Evolutionary conservation across 2,797 vertebrate genomes (phyloP), one percentile per base, ranked within the genome.

Genomic region (Accipiter badius): DNA sequence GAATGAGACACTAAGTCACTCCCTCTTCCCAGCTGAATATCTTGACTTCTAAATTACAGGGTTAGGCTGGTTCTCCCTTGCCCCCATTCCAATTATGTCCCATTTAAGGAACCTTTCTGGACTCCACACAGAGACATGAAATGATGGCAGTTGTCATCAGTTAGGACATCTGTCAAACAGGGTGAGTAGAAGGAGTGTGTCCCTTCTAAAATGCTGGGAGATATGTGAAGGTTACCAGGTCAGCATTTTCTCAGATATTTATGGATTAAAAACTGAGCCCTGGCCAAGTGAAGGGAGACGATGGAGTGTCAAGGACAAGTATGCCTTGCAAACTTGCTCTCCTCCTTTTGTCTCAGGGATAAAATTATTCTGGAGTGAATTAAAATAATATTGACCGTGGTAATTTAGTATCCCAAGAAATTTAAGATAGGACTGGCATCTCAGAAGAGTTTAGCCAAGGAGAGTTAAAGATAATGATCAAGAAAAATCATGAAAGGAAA

Each of bases 211-310:
- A 94, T 70, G 69, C 37, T 69, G 28, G 49, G 49, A 94, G 83
- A 74, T 52, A 63, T 15, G 37, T 70, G 84, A 91, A 79, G 96
- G 93, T 96, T 97, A 96, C 28, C 25, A 81, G 93, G 87, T 94
- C 92, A 87, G 79, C 78, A 86, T 89, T 90, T 96, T 76, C 92
- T 95, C 90, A 93, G 83, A 70, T 95, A 94, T 97, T 97, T 97
- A 82, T 84, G 90, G 89, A 96, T 97, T 96, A 96, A 92, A 87
- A 92, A 90, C 61, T 79, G 71, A 94, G 76, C 65, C 31, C 10
- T 78, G 66, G 83, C 74, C 69, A 95, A 94, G 69, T 55, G 80
- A 92, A 96, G 79, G 44, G 37, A 92, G 47, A 90, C 0, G 10
- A 58, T 58, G 57, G 35, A 82, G 82, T 42, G 55, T 72, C 96